Conservation (phyloP, 1,140 invertebrate species). For the Aphis gossypii region DNA sequence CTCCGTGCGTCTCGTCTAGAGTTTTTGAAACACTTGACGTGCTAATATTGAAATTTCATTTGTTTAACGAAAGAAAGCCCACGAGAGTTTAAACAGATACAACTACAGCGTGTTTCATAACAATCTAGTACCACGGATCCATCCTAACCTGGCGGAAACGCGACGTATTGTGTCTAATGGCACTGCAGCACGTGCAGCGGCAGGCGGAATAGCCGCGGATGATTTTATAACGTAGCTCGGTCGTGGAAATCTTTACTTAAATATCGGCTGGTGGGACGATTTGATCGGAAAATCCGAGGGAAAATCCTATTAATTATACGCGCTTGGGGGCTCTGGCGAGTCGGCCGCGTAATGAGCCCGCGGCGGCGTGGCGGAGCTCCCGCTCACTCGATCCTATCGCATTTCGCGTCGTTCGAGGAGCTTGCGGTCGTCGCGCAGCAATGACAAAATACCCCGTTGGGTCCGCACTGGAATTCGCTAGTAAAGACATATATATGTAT, state of each 20-base stretch:
- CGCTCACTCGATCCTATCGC: conserved; percentile 11
- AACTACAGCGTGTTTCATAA: too few species aligned
- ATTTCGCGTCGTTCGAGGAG: not conserved
- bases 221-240: not conserved
- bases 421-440: not conserved
- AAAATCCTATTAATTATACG: conserved; percentile 47
- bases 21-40: too few species aligned
- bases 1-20: too few species aligned
- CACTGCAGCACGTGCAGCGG: not conserved
- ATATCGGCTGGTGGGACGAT: not conserved
- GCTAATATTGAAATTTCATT: too few species aligned
- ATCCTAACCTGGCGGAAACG: not conserved
- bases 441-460: not conserved
- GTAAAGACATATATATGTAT: not conserved
- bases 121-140: not conserved
- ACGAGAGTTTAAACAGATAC: too few species aligned
- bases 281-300: not conserved
- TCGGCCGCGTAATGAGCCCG: not conserved
- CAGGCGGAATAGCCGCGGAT: too few species aligned
- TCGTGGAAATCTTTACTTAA: not conserved
- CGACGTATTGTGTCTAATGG: not conserved
- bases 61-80: too few species aligned
- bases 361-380: not conserved
- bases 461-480: not conserved
- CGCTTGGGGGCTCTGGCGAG: not conserved